These are phyloP conservation scores for Alsophila aescularia DNA, from an alignment of 2,888 invertebrate species.

Conservation along the genomic window DNA sequence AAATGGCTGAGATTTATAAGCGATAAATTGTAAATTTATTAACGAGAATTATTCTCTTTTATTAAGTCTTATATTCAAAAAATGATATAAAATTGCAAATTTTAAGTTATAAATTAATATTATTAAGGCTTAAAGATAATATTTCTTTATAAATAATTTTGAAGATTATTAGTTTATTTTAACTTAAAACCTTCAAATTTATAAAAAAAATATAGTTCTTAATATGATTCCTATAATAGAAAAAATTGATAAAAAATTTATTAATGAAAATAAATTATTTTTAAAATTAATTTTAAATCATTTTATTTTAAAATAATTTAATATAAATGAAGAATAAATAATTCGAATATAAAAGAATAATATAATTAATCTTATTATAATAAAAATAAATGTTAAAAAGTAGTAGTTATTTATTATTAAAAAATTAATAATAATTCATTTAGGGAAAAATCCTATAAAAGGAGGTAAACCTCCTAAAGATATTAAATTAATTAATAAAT, in stretches of 20 bases:
- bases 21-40: too few species aligned
- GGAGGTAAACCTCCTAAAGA: too few species aligned
- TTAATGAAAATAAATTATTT: too few species aligned
- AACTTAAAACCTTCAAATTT: constrained; percentile 82
- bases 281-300: constrained; percentile 73
- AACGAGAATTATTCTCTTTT: too few species aligned
- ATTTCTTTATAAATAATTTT: constrained; percentile 85
- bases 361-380: constrained; percentile 81
- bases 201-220: constrained; percentile 65
- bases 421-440: too few species aligned
- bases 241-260: too few species aligned
- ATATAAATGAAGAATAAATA: constrained; percentile 72
- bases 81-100: constrained; percentile 87
- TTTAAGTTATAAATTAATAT: constrained; percentile 66
- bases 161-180: constrained; percentile 86
- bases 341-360: constrained; percentile 84
- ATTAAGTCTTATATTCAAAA: constrained; percentile 76
- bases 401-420: too few species aligned
- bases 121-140: constrained; percentile 85
- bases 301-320: constrained; percentile 77
- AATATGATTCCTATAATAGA: constrained; percentile 61
- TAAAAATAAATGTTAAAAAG: constrained; percentile 74
- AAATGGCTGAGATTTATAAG: too few species aligned
- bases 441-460: too few species aligned
- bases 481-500: too few species aligned